These are phyloP conservation scores for Montifringilla adamsi DNA, from an alignment of 2,113 vertebrate species.

Conservation along the genomic window DNA sequence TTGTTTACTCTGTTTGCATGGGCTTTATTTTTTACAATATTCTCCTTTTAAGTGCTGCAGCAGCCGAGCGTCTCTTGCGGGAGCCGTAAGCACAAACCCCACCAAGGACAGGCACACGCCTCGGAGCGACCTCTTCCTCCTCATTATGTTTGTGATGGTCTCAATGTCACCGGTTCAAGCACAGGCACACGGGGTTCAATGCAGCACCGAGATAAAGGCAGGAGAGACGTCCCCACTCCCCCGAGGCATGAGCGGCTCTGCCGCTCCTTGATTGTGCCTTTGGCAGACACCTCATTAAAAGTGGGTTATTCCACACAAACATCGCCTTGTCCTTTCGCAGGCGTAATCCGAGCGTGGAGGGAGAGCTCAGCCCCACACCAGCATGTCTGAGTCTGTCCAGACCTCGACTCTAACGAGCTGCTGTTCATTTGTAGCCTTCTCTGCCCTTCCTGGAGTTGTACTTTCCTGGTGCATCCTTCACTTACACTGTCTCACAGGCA, in stretches of 20 bases:
- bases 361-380: background rate
- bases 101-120: background rate
- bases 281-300: conserved; percentile 43
- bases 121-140: background rate
- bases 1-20: conserved; percentile 29
- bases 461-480: background rate
- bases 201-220: background rate
- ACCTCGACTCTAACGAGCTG: background rate
- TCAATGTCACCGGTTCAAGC: conserved; percentile 40
- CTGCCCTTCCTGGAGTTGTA: background rate
- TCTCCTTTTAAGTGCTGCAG: background rate
- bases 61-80: background rate
- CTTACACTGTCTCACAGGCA: background rate
- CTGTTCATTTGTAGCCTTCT: background rate
- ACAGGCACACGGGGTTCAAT: background rate
- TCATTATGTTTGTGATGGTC: conserved; percentile 1
- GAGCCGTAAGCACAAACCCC: background rate
- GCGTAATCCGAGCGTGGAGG: background rate
- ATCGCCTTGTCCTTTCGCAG: background rate
- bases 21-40: background rate
- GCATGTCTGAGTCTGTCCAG: background rate
- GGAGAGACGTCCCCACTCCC: background rate
- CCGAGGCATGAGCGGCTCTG: background rate
- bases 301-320: background rate
- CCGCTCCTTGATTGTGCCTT: background rate